These are phyloP conservation scores for Montipora capricornis DNA, from an alignment of 64 coral and sea anemone genomes.

Conservation along the genomic window DNA sequence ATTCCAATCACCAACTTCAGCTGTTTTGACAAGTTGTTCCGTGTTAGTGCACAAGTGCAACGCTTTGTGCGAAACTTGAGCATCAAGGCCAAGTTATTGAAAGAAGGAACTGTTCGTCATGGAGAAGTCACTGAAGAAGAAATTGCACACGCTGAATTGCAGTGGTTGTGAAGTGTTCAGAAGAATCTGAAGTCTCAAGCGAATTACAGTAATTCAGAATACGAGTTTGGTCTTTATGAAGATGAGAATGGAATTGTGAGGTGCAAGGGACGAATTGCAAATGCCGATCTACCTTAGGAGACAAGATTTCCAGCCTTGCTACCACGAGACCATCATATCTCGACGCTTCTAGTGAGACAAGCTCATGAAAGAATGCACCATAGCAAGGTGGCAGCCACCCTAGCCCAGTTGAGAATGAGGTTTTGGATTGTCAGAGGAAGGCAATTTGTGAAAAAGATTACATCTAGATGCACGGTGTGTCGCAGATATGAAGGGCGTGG, in stretches of 20 bases:
- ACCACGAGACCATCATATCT: not conserved
- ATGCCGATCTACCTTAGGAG: constrained; percentile 23
- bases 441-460: constrained; percentile 52
- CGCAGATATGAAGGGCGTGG: constrained; percentile 30
- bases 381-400: constrained; percentile 48
- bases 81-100: not conserved
- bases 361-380: constrained; percentile 18
- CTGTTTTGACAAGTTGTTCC: constrained; percentile 37
- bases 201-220: constrained; percentile 35
- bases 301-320: not conserved
- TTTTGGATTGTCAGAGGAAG: constrained; percentile 47
- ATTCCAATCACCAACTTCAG: constrained; percentile 41
- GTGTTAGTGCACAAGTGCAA: constrained; percentile 61
- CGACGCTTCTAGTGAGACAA: not conserved
- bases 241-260: constrained; percentile 48
- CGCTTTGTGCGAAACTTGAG: constrained; percentile 41
- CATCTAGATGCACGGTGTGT: constrained; percentile 58
- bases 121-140: constrained; percentile 33
- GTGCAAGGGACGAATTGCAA: constrained; percentile 30
- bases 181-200: constrained; percentile 27
- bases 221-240: constrained; percentile 60
- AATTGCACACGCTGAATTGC: constrained; percentile 17
- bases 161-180: constrained; percentile 66
- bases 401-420: constrained; percentile 50
- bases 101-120: not conserved